Conservation (phyloP, 2,888 invertebrate genomes). For the Penaeus monodon region DNA sequence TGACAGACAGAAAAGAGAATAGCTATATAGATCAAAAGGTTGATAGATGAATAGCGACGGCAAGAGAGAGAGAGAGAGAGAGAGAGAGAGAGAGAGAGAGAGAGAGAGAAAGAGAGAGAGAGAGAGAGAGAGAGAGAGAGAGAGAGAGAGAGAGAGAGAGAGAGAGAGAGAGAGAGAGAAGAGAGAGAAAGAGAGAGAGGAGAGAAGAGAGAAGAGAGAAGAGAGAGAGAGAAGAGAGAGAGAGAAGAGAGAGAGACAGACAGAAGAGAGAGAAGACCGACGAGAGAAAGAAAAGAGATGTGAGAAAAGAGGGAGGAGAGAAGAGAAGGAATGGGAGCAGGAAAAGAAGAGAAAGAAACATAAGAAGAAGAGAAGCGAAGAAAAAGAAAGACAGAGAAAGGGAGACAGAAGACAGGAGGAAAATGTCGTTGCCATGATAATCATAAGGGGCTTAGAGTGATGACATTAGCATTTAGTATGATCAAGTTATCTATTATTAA, state of each 20-base stretch:
- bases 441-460: neutral
- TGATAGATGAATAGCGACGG: neutral
- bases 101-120: too few species aligned
- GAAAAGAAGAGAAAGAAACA: neutral
- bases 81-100: too few species aligned
- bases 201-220: neutral
- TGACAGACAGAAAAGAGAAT: neutral
- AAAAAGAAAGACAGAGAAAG: slow-evolving; percentile 2
- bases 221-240: neutral
- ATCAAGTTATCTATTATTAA: too few species aligned
- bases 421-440: too few species aligned
- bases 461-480: too few species aligned
- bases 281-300: too few species aligned
- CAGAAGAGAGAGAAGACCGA: neutral
- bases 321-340: neutral
- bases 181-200: slow-evolving; percentile 1
- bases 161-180: neutral
- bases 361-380: neutral
- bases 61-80: too few species aligned
- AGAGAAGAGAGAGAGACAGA: neutral
- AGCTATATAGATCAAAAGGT: neutral
- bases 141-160: too few species aligned
- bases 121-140: too few species aligned
- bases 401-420: too few species aligned
- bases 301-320: neutral